These are phyloP conservation scores for Corythoichthys haematopterus DNA, from an alignment of 2,113 vertebrate species.

Conservation along the genomic window DNA sequence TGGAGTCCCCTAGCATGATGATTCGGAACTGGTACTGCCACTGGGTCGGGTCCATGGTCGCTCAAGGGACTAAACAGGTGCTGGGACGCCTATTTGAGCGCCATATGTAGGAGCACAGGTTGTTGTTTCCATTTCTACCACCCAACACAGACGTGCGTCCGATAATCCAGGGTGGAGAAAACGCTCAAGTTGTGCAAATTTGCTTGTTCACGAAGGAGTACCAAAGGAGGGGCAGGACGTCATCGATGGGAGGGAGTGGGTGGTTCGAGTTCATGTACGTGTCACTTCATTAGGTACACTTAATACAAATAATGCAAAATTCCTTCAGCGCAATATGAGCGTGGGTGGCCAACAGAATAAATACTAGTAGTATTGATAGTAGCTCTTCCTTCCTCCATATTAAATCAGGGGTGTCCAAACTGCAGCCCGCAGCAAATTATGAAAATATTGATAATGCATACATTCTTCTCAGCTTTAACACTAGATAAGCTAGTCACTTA, in stretches of 20 bases:
- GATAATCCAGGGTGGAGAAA: background rate
- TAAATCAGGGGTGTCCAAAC: no score
- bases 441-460: no score
- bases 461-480: no score
- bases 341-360: no score
- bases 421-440: no score
- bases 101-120: background rate
- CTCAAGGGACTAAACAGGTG: background rate
- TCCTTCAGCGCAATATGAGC: no score
- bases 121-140: background rate
- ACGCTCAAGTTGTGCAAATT: background rate
- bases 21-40: slow-evolving; percentile 87
- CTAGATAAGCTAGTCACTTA: no score
- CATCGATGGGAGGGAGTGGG: background rate
- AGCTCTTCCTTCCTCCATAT: no score
- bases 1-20: slow-evolving; percentile 83
- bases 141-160: background rate
- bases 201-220: background rate
- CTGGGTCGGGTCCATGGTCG: slow-evolving; percentile 71
- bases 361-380: no score
- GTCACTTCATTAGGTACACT: background rate
- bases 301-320: no score
- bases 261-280: no score
- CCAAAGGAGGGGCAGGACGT: background rate
- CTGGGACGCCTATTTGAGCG: background rate